Evolutionary conservation across 2,113 vertebrate genomes (phyloP).

Genomic region (Phylloscopus trochilus): DNA sequence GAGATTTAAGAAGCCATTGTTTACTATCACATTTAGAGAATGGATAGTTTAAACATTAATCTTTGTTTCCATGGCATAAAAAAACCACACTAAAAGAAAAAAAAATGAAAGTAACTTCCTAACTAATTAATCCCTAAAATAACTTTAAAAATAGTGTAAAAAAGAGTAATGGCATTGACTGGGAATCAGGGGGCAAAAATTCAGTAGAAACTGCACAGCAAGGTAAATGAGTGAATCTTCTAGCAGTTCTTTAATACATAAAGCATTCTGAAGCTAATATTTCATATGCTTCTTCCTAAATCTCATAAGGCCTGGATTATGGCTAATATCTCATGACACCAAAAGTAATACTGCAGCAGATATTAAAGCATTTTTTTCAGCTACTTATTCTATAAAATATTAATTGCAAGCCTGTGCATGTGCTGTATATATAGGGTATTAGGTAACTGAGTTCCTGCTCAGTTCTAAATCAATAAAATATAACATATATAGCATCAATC

Average conservation of each 20-base stretch:
- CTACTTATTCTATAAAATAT: conserved; percentile 90
- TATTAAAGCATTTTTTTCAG: conserved; percentile 81
- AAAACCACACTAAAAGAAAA: background rate
- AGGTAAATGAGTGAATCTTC: conserved; percentile 39
- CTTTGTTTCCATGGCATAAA: background rate
- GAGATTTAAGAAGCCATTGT: background rate
- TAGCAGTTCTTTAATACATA: conserved; percentile 68
- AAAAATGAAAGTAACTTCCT: background rate
- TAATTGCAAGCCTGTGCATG: conserved; percentile 78
- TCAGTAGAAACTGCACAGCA: conserved; percentile 16
- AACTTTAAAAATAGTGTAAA: background rate
- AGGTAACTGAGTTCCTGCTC: conserved; percentile 79
- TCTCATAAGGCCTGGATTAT: conserved; percentile 76
- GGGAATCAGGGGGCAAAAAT: background rate
- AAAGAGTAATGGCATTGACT: background rate
- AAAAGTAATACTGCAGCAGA: conserved; percentile 79
- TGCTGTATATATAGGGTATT: conserved; percentile 74
- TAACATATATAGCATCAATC: conserved; percentile 77
- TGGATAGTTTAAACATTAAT: background rate
- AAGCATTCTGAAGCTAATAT: conserved; percentile 68
- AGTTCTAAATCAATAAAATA: conserved; percentile 84
- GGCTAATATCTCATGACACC: conserved; percentile 78
- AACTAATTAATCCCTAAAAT: conserved; percentile 8
- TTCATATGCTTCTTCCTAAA: conserved; percentile 75
- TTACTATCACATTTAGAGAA: background rate